phyloP scores from a whole-genome alignment of 1,140 invertebrate species.

The Tetramorium alpestre region DNA sequence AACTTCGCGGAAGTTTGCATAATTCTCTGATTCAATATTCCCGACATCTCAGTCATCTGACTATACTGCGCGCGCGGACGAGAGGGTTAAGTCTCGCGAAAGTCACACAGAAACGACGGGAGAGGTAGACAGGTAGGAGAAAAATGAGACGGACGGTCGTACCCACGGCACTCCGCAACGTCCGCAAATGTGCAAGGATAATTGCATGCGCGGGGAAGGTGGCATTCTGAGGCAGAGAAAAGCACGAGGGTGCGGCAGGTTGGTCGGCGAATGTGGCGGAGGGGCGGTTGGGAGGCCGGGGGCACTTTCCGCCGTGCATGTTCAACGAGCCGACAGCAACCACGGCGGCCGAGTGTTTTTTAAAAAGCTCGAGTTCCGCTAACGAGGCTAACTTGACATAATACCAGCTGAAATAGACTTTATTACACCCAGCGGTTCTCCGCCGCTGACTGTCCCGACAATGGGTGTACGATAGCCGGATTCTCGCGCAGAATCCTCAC shows the following conservation, averaged over 20 bases:
- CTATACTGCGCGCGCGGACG: not conserved
- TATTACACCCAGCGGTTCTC: slow-evolving; percentile 77
- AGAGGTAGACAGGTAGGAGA: not conserved
- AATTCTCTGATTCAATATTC: slow-evolving; percentile 51
- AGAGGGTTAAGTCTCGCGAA: slow-evolving; percentile 26
- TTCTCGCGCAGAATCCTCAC: slow-evolving; percentile 1
- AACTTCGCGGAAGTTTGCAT: slow-evolving; percentile 28
- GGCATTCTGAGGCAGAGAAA: slow-evolving; percentile 59
- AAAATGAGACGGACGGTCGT: slow-evolving; percentile 59
- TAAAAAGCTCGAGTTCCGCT: slow-evolving; percentile 83
- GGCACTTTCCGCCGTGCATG: slow-evolving; percentile 78
- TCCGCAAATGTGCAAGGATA: slow-evolving; percentile 70
- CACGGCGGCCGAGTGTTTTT: slow-evolving; percentile 80
- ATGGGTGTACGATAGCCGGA: not conserved
- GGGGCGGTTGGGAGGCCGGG: slow-evolving; percentile 57
- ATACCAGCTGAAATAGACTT: slow-evolving; percentile 84
- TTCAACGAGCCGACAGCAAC: slow-evolving; percentile 83
- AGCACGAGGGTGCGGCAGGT: slow-evolving; percentile 50
- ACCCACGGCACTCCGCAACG: slow-evolving; percentile 55
- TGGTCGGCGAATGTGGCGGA: not conserved
- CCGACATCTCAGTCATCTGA: slow-evolving; percentile 22
- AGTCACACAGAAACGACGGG: slow-evolving; percentile 12
- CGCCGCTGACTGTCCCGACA: slow-evolving; percentile 37
- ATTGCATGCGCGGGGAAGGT: slow-evolving; percentile 66
- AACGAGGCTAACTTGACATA: slow-evolving; percentile 86